These are phyloP conservation scores for Luscinia megarhynchos DNA, from an alignment of 2,797 vertebrate species.

Conservation along the genomic window DNA sequence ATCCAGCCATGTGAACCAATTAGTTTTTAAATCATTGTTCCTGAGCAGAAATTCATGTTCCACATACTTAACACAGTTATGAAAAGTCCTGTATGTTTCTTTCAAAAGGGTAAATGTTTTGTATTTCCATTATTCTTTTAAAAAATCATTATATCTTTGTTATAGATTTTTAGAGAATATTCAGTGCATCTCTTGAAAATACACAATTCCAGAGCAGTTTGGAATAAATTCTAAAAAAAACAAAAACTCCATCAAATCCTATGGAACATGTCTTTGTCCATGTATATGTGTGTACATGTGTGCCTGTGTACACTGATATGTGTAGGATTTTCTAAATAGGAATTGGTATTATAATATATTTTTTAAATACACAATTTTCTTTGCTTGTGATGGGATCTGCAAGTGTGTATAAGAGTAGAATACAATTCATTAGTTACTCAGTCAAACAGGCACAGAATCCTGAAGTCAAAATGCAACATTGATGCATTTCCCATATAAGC, in stretches of 20 bases:
- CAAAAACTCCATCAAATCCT: neutral
- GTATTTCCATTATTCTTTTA: neutral
- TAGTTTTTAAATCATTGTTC: neutral
- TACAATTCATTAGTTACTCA: neutral
- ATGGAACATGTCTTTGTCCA: neutral
- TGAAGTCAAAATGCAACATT: neutral
- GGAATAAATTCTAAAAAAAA: neutral
- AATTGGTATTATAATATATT: neutral
- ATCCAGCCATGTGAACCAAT: neutral
- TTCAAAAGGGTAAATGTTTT: neutral
- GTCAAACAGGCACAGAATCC: neutral
- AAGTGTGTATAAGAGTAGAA: neutral
- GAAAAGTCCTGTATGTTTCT: neutral
- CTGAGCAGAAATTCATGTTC: neutral
- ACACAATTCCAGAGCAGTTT: neutral
- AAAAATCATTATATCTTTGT: rapidly evolving
- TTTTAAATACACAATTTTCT: neutral
- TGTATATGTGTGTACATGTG: too few relatives aligned
- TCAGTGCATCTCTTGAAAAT: neutral
- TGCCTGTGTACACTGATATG: rapidly evolving
- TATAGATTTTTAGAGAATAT: neutral
- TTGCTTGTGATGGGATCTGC: neutral
- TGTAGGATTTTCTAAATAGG: neutral
- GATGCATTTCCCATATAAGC: neutral
- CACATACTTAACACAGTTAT: neutral